Conservation (phyloP, 2,888 invertebrate species). For the Limnephilus marmoratus region DNA sequence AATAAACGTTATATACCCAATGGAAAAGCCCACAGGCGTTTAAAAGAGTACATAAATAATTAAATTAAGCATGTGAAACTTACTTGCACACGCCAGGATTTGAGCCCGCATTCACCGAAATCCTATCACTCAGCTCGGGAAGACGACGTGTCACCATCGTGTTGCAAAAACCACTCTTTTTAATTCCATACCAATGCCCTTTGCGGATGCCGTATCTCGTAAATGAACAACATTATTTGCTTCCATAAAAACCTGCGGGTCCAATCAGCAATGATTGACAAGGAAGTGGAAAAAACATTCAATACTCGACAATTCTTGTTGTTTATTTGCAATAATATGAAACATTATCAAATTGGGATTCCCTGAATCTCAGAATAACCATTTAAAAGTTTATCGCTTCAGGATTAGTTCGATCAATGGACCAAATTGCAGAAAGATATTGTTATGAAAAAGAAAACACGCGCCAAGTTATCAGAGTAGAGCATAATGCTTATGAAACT, state of each 20-base stretch:
- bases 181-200: neutral
- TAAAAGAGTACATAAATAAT: too few relatives aligned
- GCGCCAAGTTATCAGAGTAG: too few relatives aligned
- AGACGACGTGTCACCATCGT: too few relatives aligned
- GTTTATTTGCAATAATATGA: neutral
- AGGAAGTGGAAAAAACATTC: neutral
- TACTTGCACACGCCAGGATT: too few relatives aligned
- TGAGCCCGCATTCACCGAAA: too few relatives aligned
- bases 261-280: neutral
- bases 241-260: neutral
- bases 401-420: neutral
- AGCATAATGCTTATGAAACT: too few relatives aligned
- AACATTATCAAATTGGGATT: neutral
- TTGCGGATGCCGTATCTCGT: neutral
- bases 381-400: neutral
- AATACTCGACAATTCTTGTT: neutral
- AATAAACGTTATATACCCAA: too few relatives aligned
- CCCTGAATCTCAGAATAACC: neutral
- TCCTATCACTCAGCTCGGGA: too few relatives aligned
- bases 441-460: neutral
- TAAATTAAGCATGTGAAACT: too few relatives aligned
- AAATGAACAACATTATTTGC: neutral
- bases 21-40: too few relatives aligned
- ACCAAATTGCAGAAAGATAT: neutral
- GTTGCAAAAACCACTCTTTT: neutral